Percentiles rank a stretch among this genome's conserved stretches.
phyloP scores from a whole-genome alignment of 2,113 vertebrate species.

The Tyrannus savana region DNA sequence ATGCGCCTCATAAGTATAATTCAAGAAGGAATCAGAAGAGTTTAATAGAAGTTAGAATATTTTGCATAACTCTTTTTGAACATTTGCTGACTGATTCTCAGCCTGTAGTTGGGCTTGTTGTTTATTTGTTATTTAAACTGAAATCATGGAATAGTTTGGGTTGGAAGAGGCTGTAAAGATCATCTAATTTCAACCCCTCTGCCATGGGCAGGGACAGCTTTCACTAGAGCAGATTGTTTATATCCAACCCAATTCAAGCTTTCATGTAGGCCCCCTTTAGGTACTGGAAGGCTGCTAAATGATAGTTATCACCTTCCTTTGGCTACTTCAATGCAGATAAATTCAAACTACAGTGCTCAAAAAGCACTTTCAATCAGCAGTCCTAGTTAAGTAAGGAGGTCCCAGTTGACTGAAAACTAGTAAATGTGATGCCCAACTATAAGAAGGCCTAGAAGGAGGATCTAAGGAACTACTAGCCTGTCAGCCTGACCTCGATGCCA shows the following conservation, averaged over 20 bases:
- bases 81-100: not conserved
- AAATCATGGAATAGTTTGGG: not conserved
- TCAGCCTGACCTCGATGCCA: fast-evolving
- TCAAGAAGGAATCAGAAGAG: not conserved
- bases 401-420: not conserved
- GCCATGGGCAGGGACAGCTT: not conserved
- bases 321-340: not conserved
- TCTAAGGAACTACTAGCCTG: not conserved
- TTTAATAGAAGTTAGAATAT: not conserved
- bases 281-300: not conserved
- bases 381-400: not conserved
- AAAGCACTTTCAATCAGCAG: not conserved
- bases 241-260: not conserved
- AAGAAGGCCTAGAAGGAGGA: not conserved
- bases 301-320: not conserved
- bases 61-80: not conserved
- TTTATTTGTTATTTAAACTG: not conserved
- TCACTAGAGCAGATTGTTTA: not conserved
- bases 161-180: not conserved
- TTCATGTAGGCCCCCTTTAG: not conserved
- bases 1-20: not conserved
- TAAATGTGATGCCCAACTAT: not conserved
- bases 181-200: not conserved
- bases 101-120: not conserved
- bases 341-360: not conserved